Evolutionary conservation across 2,113 vertebrate species (phyloP), one percentile per base, ranked within the genome.

Genomic region (Crotalus helleri): DNA sequence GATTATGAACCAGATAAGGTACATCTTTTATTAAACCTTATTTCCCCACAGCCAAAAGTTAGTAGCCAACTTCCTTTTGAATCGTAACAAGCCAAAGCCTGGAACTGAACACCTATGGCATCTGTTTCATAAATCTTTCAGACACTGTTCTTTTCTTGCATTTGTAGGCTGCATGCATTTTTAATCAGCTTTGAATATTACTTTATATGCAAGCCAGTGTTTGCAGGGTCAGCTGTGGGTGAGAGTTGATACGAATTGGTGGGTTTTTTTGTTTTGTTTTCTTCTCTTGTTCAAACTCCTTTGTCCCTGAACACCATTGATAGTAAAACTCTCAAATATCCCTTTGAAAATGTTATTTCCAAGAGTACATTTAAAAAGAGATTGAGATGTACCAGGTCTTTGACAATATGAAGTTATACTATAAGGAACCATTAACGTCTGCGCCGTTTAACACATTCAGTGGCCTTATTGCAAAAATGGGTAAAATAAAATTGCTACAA

Each of bases 101-200:
- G 95, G 95, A 96, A 96, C 69, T 33, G 88, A 94, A 95, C 91
- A 94, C 92, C 96, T 93, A 93, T 93, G 93, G 74, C 90, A 92
- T 85, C 93, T 94, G 94, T 93, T 95, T 95, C 95, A 96, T 97
- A 94, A 97, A 97, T 96, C 96, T 96, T 97, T 97, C 94, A 97
- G 92, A 87, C 87, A 93, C 87, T 23, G 61, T 91, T 94, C 58
- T 39, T 5, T 2, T 13, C 24, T 55, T 85, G 92, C 85, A 81
- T 96, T 92, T 95, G 91, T 94, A 0, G 0, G 92, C 74, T 3
- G 10, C 93, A 96, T 97, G 90, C 87, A 97, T 96, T 97, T 96
- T 97, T 97, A 95, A 97, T 95, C 94, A 94, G 55, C 91, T 95
- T 91, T 95, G 92, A 93, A 92, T 92, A 95, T 39, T 92, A 89